A percentile compares a stretch with the other conserved stretches of the same genome.
These are phyloP conservation scores for Stegana nigrithorax DNA, from an alignment of 2,888 invertebrate species.

Conservation along the genomic window DNA sequence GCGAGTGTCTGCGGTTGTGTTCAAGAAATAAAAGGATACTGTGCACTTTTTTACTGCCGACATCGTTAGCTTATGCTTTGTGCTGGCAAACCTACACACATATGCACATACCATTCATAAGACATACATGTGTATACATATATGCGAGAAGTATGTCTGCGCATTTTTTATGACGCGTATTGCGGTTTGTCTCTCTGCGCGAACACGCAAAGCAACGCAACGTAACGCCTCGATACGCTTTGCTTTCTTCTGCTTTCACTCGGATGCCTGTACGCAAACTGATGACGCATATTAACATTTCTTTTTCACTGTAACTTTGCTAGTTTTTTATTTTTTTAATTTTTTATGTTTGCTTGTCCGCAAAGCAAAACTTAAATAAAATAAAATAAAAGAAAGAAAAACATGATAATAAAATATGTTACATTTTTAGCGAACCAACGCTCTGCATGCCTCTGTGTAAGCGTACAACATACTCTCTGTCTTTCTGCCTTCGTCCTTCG, in stretches of 20 bases:
- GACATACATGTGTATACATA: background rate
- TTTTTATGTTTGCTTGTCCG: background rate
- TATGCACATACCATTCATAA: too few species aligned
- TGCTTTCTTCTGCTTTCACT: too few species aligned
- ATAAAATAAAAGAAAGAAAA: too few species aligned
- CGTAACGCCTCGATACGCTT: too few species aligned
- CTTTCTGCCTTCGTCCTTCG: background rate
- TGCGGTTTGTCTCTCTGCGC: background rate
- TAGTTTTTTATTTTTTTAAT: background rate
- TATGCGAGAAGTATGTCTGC: background rate
- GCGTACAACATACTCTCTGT: background rate
- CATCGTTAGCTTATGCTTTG: too few species aligned
- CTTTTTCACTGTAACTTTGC: slow-evolving; percentile 54
- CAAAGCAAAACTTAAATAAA: too few species aligned
- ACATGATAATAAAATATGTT: too few species aligned
- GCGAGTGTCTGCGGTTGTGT: background rate
- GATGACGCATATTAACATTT: slow-evolving; percentile 56
- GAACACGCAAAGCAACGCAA: background rate
- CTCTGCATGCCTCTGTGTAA: background rate
- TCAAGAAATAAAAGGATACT: background rate
- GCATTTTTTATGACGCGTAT: background rate
- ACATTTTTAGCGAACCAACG: too few species aligned
- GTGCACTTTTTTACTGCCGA: background rate
- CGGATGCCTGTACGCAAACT: background rate
- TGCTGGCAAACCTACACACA: too few species aligned